Base-by-base conservation (phyloP, 2,797 vertebrate species). In the Falco novaeseelandiae region DNA sequence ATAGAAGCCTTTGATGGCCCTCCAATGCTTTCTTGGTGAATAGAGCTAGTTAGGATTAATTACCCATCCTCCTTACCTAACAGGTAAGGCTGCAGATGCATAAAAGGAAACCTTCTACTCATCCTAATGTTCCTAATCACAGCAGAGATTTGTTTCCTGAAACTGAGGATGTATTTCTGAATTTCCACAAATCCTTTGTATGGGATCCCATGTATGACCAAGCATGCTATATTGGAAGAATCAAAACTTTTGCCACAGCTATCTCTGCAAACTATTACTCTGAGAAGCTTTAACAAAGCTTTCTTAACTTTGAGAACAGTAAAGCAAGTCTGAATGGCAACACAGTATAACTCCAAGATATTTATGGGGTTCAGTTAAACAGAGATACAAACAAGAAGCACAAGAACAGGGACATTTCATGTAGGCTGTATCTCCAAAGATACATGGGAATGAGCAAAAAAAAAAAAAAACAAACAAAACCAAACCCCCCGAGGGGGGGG, bases 401-500 rank as follows among this genome's bases (percentile, higher is more conserved):
- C 23, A 71, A 48, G 42, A 74, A 38, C 14, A 69, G 30, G 67
- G 26, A 18, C 27, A 51, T 46, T n/a, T 54, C 26, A 21, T 4
- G 20, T 2, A 48, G 23, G 34, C 20, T 89, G 3, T 11, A 36
- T 29, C 32, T 79, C 46, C 51, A 44, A 23, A 30, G 57, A 42
- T 6, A 59, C 25, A 54, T 1, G 10, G 38, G 11, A 67, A 26
- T 18, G 42, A 72, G 38, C 44, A 59, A 18, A 44, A 42, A 44
- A 44, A 44, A 44, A 44, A 44, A 8, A 18, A 17, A n/a, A n/a
- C 36, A 36, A 36, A 44, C 42, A 44, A 21, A 22, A 16, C 3
- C 6, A 46, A 40, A n/a, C n/a, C n/a, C n/a, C n/a, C n/a, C n/a
- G n/a, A n/a, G 23, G 8, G 1, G 2, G 12, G 9, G 20, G 11